Evolutionary conservation across 2,113 vertebrate genomes (phyloP), one percentile per base, ranked within the genome.

Genomic region (Nothoprocta pentlandii): DNA sequence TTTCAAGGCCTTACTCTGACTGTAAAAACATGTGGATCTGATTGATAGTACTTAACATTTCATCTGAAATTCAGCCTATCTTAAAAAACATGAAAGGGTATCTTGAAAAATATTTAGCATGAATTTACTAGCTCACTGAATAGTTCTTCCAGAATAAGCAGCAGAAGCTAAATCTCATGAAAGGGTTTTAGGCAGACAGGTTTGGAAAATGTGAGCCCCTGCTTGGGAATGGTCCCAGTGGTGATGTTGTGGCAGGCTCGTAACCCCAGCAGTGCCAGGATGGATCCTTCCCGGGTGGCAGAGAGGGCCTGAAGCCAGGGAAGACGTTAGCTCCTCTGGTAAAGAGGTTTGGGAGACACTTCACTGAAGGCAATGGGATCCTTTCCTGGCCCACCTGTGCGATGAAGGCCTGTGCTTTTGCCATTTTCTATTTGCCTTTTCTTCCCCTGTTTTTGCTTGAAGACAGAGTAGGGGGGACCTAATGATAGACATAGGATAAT

Each of bases 401-500:
- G 47, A 13, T 66, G 28, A 30, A 41, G 47, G 28, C 11, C 28
- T 42, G 61, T 64, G 25, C 21, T 6, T 32, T 64, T 42, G 28
- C 19, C 11, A 13, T 28, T 39, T 71, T 71, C 47, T 71, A 6
- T 19, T 69, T 22, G 11, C 51, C 69, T 39, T 53, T 20, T 53
- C 69, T 71, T 53, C 71, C 28, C 23, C 17, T 63, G 11, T 74
- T 71, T 39, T 69, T 61, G 4, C 34, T 21, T 62, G n/a, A 77
- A 53, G 25, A 74, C 9, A 8, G 16, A 76, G 17, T 7, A 73
- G 10, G 39, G 34, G 34, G 34, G 34, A 20, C 11, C 30, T 0
- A 0, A 3, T 0, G 1, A 69, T 0, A 1, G 46, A 9, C 28
- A 39, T 28, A 17, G 39, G 54, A 73, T 6, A 83, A 75, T 11